phyloP scores from a whole-genome alignment of 2,797 vertebrate genomes.

The Erpetoichthys calabaricus region DNA sequence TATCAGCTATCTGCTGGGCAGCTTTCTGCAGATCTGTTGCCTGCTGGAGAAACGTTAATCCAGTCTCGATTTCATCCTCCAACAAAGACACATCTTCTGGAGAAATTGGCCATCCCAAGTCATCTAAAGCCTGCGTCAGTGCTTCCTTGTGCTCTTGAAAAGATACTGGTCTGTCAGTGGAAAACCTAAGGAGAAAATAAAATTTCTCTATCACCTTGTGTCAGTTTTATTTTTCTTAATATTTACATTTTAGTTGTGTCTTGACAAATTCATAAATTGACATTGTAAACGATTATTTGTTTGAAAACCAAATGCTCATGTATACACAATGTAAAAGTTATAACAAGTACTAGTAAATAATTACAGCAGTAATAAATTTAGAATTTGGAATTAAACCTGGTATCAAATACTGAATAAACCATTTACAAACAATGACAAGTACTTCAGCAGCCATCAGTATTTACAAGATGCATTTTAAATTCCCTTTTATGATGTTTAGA shows the following conservation, averaged over 20 bases:
- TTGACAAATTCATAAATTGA: no score
- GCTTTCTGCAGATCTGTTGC: constrained; percentile 48
- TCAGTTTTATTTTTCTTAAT: background rate
- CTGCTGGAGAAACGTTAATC: constrained; percentile 45
- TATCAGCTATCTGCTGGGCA: constrained; percentile 18
- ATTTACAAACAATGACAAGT: no score
- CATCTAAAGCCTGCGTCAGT: constrained; percentile 41
- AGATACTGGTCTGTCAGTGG: constrained; percentile 33
- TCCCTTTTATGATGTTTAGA: no score
- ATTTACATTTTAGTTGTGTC: background rate
- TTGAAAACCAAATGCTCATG: no score
- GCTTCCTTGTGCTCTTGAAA: constrained; percentile 44
- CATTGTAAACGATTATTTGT: no score
- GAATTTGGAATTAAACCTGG: no score
- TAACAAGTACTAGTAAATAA: constrained; percentile 5
- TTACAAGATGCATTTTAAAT: no score
- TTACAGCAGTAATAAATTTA: no score
- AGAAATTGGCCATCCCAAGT: constrained; percentile 48
- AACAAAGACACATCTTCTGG: constrained; percentile 44
- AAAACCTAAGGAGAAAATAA: constrained; percentile 31
- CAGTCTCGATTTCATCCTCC: constrained; percentile 51
- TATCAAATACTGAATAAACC: no score
- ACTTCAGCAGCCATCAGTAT: no score
- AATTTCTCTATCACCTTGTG: background rate
- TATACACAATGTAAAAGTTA: no score